Percentiles rank a stretch among this genome's conserved stretches.
phyloP scores from a whole-genome alignment of 1,140 invertebrate genomes.

The Lepidotrigona ventralis region DNA sequence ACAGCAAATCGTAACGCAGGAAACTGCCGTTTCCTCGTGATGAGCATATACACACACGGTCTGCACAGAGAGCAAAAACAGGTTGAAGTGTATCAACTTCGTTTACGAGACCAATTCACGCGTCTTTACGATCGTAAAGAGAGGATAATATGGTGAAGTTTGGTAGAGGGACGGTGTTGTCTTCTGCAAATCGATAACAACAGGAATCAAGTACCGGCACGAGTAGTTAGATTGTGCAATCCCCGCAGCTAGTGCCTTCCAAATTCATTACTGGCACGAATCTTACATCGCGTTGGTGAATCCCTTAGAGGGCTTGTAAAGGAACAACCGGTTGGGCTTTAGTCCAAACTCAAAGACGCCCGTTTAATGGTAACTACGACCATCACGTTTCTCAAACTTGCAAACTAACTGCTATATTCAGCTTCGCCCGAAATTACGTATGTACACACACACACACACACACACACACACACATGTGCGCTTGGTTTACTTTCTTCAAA shows the following conservation, averaged over 20 bases:
- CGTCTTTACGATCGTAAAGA: no score
- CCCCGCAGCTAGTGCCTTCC: neutral
- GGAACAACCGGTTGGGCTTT: neutral
- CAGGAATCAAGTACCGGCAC: neutral
- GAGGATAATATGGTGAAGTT: neutral
- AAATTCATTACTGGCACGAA: constrained; percentile 9
- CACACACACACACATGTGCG: no score
- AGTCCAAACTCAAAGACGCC: neutral
- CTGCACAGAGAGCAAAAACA: no score
- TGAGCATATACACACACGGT: no score
- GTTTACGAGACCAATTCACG: no score
- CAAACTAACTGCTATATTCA: neutral
- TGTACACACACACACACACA: neutral
- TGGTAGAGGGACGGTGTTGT: neutral
- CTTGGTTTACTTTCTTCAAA: neutral
- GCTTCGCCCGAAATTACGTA: neutral
- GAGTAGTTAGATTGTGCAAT: neutral
- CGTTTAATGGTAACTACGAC: neutral
- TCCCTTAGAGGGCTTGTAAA: neutral
- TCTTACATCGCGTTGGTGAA: neutral
- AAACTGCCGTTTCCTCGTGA: no score
- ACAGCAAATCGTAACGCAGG: no score
- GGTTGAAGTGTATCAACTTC: neutral
- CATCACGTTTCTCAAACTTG: neutral
- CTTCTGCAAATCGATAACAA: neutral